Conservation (phyloP, 2,888 invertebrate species). For the Drosophila mayaguana region DNA sequence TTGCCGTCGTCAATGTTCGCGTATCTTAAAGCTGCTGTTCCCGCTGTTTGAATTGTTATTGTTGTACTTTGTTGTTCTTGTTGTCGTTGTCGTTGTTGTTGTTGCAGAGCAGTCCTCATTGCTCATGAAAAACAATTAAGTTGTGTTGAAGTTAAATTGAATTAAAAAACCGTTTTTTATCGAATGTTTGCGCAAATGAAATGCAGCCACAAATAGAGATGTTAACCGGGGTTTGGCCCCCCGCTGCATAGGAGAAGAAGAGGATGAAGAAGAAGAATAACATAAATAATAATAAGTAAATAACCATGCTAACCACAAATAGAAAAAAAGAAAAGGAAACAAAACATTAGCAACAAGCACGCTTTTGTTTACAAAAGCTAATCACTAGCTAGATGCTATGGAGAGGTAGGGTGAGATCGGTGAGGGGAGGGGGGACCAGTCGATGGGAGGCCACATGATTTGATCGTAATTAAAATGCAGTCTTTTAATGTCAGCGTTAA, state of each 20-base stretch:
- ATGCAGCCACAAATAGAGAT: slow-evolving; percentile 54
- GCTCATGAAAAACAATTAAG: slow-evolving; percentile 70
- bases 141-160: slow-evolving; percentile 69
- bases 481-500: slow-evolving; percentile 79
- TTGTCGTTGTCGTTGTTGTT: slow-evolving; percentile 20
- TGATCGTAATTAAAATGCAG: slow-evolving; percentile 71
- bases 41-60: slow-evolving; percentile 28
- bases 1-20: slow-evolving; percentile 38
- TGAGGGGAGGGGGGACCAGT: neutral
- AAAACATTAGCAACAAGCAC: slow-evolving; percentile 7
- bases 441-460: slow-evolving; percentile 8
- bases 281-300: slow-evolving; percentile 12
- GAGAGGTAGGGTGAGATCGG: neutral
- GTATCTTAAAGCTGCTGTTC: slow-evolving; percentile 26
- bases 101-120: slow-evolving; percentile 26
- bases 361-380: slow-evolving; percentile 10
- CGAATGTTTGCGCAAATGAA: slow-evolving; percentile 65
- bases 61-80: neutral
- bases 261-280: slow-evolving; percentile 13
- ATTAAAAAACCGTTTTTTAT: slow-evolving; percentile 63
- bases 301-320: slow-evolving; percentile 6
- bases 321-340: neutral
- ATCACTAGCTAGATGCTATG: slow-evolving; percentile 5
- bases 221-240: slow-evolving; percentile 20
- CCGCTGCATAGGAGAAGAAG: slow-evolving; percentile 8